Percentiles rank a stretch among this genome's conserved stretches.
Conservation (phyloP, 2,888 invertebrate genomes). For the Lasioglossum morio region DNA sequence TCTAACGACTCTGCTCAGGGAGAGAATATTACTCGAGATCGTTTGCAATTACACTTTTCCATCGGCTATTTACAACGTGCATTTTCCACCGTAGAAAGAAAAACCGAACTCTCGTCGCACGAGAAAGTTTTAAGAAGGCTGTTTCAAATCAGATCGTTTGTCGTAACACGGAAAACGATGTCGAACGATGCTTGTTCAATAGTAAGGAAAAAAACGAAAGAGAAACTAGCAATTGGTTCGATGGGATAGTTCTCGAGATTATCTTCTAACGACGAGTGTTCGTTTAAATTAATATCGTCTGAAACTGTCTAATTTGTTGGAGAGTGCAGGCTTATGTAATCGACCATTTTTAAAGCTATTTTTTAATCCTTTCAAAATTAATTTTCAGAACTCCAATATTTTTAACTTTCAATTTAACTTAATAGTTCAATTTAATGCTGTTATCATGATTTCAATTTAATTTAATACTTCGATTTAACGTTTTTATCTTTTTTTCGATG, state of each 20-base stretch:
- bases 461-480: not conserved
- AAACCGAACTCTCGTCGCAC: slow-evolving; percentile 16
- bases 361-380: not conserved
- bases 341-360: too few species aligned
- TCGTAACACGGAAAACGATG: slow-evolving; percentile 18
- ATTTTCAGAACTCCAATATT: not conserved
- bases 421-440: not conserved
- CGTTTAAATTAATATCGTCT: not conserved
- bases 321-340: not conserved
- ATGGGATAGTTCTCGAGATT: not conserved
- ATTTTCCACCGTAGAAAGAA: slow-evolving; percentile 29
- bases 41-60: not conserved
- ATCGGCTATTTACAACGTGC: not conserved
- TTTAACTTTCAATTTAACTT: not conserved
- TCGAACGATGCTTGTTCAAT: slow-evolving; percentile 3
- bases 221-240: slow-evolving; percentile 9
- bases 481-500: not conserved
- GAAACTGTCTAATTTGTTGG: not conserved
- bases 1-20: not conserved
- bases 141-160: slow-evolving; percentile 2
- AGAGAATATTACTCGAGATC: not conserved
- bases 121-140: slow-evolving; percentile 38
- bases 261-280: not conserved
- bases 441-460: not conserved
- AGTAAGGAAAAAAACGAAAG: not conserved